Evolutionary conservation across 2,888 invertebrate genomes (phyloP).

Genomic region (Cosmorhoe ocellata): DNA sequence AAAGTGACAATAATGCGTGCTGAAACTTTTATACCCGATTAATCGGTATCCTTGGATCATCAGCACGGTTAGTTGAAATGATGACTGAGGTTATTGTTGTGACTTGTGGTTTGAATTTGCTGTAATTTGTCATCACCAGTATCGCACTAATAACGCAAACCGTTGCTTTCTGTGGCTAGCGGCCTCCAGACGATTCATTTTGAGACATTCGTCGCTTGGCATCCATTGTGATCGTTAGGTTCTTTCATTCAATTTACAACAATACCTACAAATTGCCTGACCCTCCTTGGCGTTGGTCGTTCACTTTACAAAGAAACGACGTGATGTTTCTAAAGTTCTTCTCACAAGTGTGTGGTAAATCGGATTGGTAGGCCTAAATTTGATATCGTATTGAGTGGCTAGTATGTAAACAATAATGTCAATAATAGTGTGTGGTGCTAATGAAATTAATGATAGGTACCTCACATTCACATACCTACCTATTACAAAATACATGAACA

Average conservation of each 20-base stretch:
- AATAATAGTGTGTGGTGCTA: too few relatives aligned
- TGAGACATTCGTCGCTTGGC: slow-evolving; percentile 9
- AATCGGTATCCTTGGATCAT: slow-evolving; percentile 71
- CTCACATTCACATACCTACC: too few relatives aligned
- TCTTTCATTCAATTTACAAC: slow-evolving; percentile 25
- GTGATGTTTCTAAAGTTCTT: slow-evolving; percentile 22
- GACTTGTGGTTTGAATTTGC: slow-evolving; percentile 64
- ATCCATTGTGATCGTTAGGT: slow-evolving; percentile 9
- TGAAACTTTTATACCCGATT: slow-evolving; percentile 76
- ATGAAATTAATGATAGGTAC: too few relatives aligned
- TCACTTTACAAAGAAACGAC: slow-evolving; percentile 48
- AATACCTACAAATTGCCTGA: slow-evolving; percentile 37
- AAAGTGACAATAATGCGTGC: slow-evolving; percentile 81
- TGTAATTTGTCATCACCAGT: slow-evolving; percentile 63
- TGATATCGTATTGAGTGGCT: not conserved
- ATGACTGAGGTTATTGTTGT: slow-evolving; percentile 80
- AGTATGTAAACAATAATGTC: not conserved
- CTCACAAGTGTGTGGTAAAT: slow-evolving; percentile 3
- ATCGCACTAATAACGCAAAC: too few relatives aligned
- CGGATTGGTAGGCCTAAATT: not conserved
- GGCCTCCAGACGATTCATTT: slow-evolving; percentile 6
- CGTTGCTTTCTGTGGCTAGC: too few relatives aligned
- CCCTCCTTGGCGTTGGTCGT: slow-evolving; percentile 65
- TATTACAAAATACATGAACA: too few relatives aligned
- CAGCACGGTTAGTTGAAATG: slow-evolving; percentile 78